phyloP scores from a whole-genome alignment of 2,113 vertebrate genomes.

The Origma solitaria region DNA sequence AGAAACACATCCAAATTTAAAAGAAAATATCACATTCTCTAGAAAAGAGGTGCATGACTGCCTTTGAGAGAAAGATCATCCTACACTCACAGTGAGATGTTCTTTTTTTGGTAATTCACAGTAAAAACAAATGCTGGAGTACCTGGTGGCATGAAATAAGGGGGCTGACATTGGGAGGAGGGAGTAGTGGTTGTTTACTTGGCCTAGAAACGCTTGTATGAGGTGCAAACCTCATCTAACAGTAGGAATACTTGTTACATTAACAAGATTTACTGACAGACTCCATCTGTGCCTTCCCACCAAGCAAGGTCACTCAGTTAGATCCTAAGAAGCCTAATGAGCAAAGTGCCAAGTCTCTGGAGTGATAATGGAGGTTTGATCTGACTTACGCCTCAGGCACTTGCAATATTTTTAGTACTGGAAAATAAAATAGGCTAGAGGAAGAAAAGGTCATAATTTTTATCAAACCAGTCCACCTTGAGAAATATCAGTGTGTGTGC shows the following conservation, averaged over 20 bases:
- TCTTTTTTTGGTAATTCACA: constrained; percentile 53
- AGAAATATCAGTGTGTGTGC: constrained; percentile 30
- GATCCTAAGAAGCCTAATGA: constrained; percentile 66
- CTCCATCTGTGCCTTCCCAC: constrained; percentile 78
- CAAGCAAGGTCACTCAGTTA: constrained; percentile 77
- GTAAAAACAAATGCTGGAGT: constrained; percentile 43
- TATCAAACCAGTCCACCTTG: constrained; percentile 53
- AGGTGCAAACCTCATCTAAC: constrained; percentile 71
- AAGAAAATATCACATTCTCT: neutral
- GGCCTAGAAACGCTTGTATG: constrained; percentile 33
- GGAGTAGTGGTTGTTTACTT: constrained; percentile 51
- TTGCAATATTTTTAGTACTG: constrained; percentile 69
- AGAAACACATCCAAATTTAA: neutral
- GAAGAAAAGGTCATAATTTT: constrained; percentile 69
- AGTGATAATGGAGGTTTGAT: constrained; percentile 64
- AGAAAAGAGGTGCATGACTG: neutral
- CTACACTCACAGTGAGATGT: constrained; percentile 16
- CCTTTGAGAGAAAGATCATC: neutral
- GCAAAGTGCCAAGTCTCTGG: constrained; percentile 69
- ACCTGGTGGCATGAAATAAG: neutral
- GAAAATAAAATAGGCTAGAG: constrained; percentile 64
- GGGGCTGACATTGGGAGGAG: constrained; percentile 24
- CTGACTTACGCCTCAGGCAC: constrained; percentile 67
- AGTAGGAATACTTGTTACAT: constrained; percentile 75
- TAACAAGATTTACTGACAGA: constrained; percentile 80